Base-by-base conservation (phyloP, 1,140 invertebrate species). In the Apis laboriosa region DNA sequence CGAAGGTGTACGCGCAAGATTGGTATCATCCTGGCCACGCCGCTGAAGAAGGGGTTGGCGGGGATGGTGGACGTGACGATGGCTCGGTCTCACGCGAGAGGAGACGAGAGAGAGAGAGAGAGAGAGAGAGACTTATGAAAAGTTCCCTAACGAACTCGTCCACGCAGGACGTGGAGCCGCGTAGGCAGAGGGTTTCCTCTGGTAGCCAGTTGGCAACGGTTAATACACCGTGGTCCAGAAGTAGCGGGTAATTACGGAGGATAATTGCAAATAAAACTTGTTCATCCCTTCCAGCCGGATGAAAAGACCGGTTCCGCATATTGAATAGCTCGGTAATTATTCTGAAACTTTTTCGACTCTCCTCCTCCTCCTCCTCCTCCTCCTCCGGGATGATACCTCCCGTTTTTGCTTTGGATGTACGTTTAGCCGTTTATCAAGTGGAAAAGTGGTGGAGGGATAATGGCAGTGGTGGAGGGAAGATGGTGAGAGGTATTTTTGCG, bases 111-210 rank as follows among this genome's bases (percentile, higher is more conserved):
- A 58, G 17, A 43, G 58, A 58, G 21, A n/a, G 71, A 49, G 67
- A 17, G 17, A 21, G 19, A 74, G 72, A 28, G 49, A 68, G 77
- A 77, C 77, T 80, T 43, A 11, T 72, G 77, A 80, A 80, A 80
- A 72, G 55, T 81, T 81, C 55, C 13, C 73, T 68, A 80, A 80
- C 79, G 72, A 80, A 75, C 79, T 75, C 71, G 24, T 80, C 78
- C 49, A 43, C 34, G 34, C 34, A 60, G 61, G 61, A 71, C 68
- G 78, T 34, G 71, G 21, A 11, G 68, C 43, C 43, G 77, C 43
- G 12, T 19, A 19, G 28, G 28, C 68, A 55, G 55, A 13, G 58
- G 17, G 63, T 56, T 74, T 58, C 71, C 71, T 34, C 71, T 4
- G 34, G 60, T 19, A 43, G 28, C 67, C 55, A 64, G 28, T 15